Evolutionary conservation across 2,113 vertebrate genomes (phyloP).

Genomic region (Tauraco erythrolophus): DNA sequence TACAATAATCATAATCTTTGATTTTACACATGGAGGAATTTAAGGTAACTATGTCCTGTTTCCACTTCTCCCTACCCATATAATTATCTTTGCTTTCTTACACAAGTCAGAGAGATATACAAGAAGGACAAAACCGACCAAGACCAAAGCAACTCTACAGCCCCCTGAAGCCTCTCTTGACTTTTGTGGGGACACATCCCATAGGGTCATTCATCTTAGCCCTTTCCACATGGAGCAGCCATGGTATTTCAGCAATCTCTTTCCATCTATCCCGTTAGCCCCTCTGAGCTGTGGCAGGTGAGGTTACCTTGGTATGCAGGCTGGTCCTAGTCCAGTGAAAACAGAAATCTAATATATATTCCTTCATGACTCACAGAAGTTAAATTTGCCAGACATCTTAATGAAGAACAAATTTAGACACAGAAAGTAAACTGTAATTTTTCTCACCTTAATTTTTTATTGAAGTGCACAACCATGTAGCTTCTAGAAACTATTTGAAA

Average conservation of each 20-base stretch:
- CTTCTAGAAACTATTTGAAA: conserved; percentile 61
- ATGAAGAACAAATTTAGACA: conserved; percentile 47
- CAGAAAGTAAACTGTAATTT: conserved; percentile 31
- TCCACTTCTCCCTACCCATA: neutral
- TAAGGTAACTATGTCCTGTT: neutral
- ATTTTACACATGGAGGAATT: neutral
- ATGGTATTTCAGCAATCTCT: neutral
- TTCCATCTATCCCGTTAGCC: neutral
- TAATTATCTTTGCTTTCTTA: neutral
- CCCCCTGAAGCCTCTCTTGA: neutral
- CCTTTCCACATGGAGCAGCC: neutral
- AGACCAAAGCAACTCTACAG: neutral
- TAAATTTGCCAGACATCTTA: conserved; percentile 42
- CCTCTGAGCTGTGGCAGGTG: neutral
- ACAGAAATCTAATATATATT: neutral
- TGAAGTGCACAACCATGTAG: neutral
- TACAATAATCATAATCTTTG: neutral
- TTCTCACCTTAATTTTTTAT: conserved; percentile 47
- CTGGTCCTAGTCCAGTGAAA: neutral
- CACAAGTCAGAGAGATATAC: neutral
- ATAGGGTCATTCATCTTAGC: neutral
- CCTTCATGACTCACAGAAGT: conserved; percentile 19
- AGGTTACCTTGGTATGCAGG: neutral
- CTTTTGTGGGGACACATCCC: neutral
- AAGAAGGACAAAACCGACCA: neutral